Conservation (phyloP, 64 coral and sea anemone genomes). For the Trachythela sp. region DNA sequence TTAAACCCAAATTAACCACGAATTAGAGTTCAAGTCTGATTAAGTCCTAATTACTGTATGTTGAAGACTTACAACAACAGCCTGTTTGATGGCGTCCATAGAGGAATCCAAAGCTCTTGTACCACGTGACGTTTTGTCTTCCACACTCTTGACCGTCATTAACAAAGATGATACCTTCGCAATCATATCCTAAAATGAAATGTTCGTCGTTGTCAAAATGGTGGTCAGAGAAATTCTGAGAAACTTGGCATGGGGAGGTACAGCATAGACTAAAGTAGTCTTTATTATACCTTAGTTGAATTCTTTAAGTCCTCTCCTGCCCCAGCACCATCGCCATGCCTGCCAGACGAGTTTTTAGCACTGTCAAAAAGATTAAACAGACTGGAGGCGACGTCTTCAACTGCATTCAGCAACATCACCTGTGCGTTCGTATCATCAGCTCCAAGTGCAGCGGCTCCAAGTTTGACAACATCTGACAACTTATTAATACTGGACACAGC, state of each 20-base stretch:
- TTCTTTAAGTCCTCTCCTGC: slow-evolving; percentile 66
- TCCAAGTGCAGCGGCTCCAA: slow-evolving; percentile 82
- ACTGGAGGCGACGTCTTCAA: slow-evolving; percentile 74
- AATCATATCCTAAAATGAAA: slow-evolving; percentile 67
- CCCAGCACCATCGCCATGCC: slow-evolving; percentile 36
- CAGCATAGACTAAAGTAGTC: too few species aligned
- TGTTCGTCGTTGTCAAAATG: background rate
- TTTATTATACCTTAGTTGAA: slow-evolving; percentile 74
- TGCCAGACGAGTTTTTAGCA: slow-evolving; percentile 91
- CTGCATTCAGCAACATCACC: slow-evolving; percentile 90
- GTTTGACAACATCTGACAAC: slow-evolving; percentile 82
- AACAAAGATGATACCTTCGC: slow-evolving; percentile 82
- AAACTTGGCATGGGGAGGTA: too few species aligned
- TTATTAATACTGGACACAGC: slow-evolving; percentile 68
- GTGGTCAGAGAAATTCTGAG: background rate
- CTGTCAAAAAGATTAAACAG: slow-evolving; percentile 63
- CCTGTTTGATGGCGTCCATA: slow-evolving; percentile 86
- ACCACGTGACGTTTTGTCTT: slow-evolving; percentile 81
- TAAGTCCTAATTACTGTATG: background rate
- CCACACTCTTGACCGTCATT: slow-evolving; percentile 93
- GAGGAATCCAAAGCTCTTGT: slow-evolving; percentile 78
- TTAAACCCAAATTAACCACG: too few species aligned
- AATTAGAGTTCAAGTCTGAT: background rate
- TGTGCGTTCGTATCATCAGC: slow-evolving; percentile 94
- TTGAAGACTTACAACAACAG: slow-evolving; percentile 83